Conservation (phyloP, 2,113 vertebrate genomes). For the Erinaceus europaeus region DNA sequence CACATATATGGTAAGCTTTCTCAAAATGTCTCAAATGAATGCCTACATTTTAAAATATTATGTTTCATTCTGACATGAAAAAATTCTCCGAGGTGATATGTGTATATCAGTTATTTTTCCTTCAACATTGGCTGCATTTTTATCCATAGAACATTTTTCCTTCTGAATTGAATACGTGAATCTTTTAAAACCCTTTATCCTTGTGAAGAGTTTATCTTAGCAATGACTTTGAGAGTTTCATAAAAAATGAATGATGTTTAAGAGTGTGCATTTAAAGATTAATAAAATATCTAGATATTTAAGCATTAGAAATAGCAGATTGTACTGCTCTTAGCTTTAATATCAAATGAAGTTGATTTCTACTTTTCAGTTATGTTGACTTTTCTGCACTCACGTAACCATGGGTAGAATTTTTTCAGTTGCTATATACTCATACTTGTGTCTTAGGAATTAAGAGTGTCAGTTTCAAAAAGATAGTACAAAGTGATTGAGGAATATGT, state of each 20-base stretch:
- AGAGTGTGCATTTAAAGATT: constrained; percentile 1
- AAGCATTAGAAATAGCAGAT: neutral
- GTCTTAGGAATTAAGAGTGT: constrained; percentile 33
- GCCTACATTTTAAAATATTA: neutral
- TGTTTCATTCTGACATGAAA: constrained; percentile 20
- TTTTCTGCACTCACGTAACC: neutral
- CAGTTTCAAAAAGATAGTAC: constrained; percentile 4
- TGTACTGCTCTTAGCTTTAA: neutral
- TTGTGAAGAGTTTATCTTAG: constrained; percentile 11
- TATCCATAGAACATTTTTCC: neutral
- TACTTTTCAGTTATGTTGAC: neutral
- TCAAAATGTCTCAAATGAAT: constrained; percentile 24
- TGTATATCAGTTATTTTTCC: too few species aligned
- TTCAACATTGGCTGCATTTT: neutral
- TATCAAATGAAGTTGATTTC: neutral
- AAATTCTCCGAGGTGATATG: constrained; percentile 10
- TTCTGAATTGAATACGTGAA: neutral
- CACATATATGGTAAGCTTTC: neutral
- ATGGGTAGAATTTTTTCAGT: neutral
- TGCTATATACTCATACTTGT: constrained; percentile 5
- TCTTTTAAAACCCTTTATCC: neutral
- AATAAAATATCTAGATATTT: neutral
- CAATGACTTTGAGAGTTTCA: neutral
- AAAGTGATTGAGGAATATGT: neutral
- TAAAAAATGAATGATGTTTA: neutral